phyloP scores from a whole-genome alignment of 2,113 vertebrate genomes.

The Oriolus oriolus region DNA sequence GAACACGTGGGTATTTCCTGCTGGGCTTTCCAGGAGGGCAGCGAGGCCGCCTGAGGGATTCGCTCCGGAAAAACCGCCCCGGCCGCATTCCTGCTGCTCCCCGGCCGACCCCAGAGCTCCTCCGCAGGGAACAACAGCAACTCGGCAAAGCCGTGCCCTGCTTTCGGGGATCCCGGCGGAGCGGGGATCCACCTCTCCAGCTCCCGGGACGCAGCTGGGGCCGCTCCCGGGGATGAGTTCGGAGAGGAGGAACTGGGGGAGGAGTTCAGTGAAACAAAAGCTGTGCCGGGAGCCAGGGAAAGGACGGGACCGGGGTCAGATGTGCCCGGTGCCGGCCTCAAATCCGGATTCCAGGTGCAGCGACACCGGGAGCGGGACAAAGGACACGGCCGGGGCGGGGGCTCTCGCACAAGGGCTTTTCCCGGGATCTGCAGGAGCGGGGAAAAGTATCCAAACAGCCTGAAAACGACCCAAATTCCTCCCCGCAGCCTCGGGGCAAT shows the following conservation, averaged over 20 bases:
- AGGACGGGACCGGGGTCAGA: background rate
- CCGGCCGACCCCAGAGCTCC: background rate
- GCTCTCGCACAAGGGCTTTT: background rate
- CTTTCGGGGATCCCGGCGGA: background rate
- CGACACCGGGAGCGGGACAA: background rate
- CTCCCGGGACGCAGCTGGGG: fast-evolving
- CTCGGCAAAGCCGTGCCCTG: too few species aligned
- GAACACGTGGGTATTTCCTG: background rate
- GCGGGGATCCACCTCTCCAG: background rate
- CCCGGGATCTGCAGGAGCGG: background rate
- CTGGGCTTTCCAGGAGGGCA: background rate
- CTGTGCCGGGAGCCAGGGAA: background rate
- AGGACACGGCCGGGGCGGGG: background rate
- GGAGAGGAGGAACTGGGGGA: background rate
- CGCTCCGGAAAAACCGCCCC: background rate
- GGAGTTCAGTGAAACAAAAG: background rate
- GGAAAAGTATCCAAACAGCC: background rate
- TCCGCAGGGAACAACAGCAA: too few species aligned
- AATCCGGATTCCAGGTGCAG: background rate
- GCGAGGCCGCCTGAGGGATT: background rate
- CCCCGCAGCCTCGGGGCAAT: background rate
- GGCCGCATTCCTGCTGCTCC: background rate
- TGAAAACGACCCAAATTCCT: background rate
- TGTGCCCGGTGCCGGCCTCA: background rate
- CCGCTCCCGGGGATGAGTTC: too few species aligned